Percentiles rank a stretch among this genome's conserved stretches.
phyloP scores from a whole-genome alignment of 2,888 invertebrate species.

The Gerris lacustris region DNA sequence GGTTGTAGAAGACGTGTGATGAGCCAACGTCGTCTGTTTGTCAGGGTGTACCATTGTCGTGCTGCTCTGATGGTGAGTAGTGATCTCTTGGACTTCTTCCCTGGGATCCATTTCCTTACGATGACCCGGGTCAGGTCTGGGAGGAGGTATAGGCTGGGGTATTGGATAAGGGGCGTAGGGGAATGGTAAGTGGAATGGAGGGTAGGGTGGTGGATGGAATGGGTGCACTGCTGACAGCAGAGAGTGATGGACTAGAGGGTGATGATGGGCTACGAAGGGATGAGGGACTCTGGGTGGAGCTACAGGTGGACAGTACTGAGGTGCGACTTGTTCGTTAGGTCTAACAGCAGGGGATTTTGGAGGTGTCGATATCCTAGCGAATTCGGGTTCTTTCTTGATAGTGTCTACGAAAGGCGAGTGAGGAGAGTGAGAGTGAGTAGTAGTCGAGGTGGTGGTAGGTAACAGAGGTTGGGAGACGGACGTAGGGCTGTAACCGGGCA shows the following conservation, averaged over 20 bases:
- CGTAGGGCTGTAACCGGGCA: constrained; percentile 51
- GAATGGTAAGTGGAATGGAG: constrained; percentile 44
- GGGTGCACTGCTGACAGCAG: constrained; percentile 53
- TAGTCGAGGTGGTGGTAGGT: constrained; percentile 21
- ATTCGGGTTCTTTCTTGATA: constrained; percentile 62
- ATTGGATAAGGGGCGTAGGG: constrained; percentile 39
- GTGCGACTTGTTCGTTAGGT: constrained; percentile 27
- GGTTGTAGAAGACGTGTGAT: constrained; percentile 51
- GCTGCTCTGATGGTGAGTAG: constrained; percentile 54
- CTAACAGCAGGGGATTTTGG: constrained; percentile 37
- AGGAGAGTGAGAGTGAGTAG: constrained; percentile 22
- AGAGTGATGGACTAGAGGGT: constrained; percentile 57
- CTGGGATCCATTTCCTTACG: constrained; percentile 44
- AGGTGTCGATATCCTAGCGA: constrained; percentile 32
- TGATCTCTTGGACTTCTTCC: constrained; percentile 46
- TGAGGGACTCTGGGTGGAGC: constrained; percentile 33
- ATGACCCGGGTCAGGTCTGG: constrained; percentile 44
- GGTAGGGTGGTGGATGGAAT: constrained; percentile 47
- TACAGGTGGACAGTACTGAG: constrained; percentile 20
- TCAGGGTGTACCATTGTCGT: constrained; percentile 51
- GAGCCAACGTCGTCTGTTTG: constrained; percentile 48
- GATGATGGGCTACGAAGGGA: constrained; percentile 50
- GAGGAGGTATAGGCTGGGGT: constrained; percentile 38
- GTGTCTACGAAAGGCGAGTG: constrained; percentile 49
- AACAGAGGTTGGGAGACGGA: constrained; percentile 33